Evolutionary conservation across 2,888 invertebrate species (phyloP), one percentile per base, ranked within the genome.

Genomic region (Dione juno): DNA sequence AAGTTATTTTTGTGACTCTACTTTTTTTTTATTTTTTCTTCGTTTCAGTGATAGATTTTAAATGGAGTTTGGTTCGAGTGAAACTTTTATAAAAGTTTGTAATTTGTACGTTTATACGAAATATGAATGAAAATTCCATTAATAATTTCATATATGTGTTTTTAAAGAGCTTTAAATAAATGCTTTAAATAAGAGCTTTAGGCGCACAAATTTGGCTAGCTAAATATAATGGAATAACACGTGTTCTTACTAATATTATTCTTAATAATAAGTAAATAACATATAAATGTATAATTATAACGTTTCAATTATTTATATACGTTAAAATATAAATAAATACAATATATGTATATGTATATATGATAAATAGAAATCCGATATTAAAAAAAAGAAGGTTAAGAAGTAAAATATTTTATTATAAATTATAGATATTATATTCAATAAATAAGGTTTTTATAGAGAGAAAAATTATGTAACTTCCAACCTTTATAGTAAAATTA

Each of bases 1-100:
- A 65, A 76, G 75, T 74, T 21, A 58, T 63, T 57, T 19, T 16
- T 57, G 6, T 19, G 19, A 19, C 10, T 19, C 16, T 0, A 5
- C 1, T n/a, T 3, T 57, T 35, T 54, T 57, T 10, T 11, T 16
- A 16, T 11, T 57, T 57, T 57, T 40, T 57, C 6, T 9, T n/a
- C 0, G 3, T 7, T 16, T 16, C 16, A 45, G n/a, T 45, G 35
- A n/a, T 1, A 11, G 5, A 35, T 57, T n/a, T 54, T 5, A 1
- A 16, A 9, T 37, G 7, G 53, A 3, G 9, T 40, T 19, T n/a
- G 3, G 14, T 37, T 37, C 10, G 16, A 10, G 16, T 0, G 7
- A 40, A 57, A 57, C 37, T 57, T 57, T 57, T 16, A 2, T 16
- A 40, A 54, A 57, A 57, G 11, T 57, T 57, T 40, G 16, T 0